Conservation (phyloP, 2,113 vertebrate species). For the Oxyruncus cristatus region DNA sequence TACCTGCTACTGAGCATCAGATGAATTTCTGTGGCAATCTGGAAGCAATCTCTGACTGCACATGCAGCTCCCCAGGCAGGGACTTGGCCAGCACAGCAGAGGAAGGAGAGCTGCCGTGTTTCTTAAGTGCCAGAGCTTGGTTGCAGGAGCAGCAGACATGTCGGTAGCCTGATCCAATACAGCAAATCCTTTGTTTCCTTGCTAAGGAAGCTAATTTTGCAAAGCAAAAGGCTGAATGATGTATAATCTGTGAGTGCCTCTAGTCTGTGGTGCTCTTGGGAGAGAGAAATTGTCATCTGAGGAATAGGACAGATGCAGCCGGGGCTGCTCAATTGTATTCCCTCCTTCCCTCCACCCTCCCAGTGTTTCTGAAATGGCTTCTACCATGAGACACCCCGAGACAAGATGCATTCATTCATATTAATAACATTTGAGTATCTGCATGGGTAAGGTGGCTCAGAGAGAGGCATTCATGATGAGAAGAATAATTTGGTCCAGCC, state of each 20-base stretch:
- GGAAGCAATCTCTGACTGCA: not conserved
- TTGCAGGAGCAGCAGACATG: slow-evolving; percentile 21
- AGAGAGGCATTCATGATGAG: slow-evolving; percentile 46
- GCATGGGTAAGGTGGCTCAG: slow-evolving; percentile 45
- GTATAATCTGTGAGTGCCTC: slow-evolving; percentile 3
- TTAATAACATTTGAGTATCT: slow-evolving; percentile 52
- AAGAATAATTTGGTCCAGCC: slow-evolving; percentile 53
- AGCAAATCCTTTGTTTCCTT: slow-evolving; percentile 55
- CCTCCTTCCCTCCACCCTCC: slow-evolving; percentile 34
- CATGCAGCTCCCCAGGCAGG: not conserved
- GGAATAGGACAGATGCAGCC: not conserved
- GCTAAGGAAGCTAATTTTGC: slow-evolving; percentile 42
- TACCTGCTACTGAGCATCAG: not conserved
- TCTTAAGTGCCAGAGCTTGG: not conserved
- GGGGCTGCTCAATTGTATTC: not conserved
- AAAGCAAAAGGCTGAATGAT: not conserved
- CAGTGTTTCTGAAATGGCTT: slow-evolving; percentile 36
- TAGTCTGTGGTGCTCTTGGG: slow-evolving; percentile 27
- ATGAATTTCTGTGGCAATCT: not conserved
- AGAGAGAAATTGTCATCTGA: slow-evolving; percentile 26
- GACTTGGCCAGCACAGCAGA: not conserved
- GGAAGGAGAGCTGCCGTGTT: not conserved
- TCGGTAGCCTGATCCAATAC: slow-evolving; percentile 3
- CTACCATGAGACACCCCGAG: slow-evolving; percentile 19
- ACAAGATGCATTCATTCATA: slow-evolving; percentile 57